Base-by-base conservation (phyloP, 2,113 vertebrate species). In the Lophotis ruficrista region DNA sequence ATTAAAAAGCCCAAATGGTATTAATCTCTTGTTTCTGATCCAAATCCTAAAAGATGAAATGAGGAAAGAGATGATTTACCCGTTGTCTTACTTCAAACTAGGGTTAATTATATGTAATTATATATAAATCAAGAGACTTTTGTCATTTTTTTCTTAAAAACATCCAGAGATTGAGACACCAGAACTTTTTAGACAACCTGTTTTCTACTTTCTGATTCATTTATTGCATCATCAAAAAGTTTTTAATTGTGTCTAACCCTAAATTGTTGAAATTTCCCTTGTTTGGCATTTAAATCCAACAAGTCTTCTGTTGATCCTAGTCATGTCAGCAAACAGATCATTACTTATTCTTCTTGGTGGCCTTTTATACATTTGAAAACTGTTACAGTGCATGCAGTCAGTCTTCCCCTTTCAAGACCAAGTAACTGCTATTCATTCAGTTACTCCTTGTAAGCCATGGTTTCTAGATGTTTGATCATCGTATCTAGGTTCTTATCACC, bases 81-180 rank as follows among this genome's bases (percentile, higher is more conserved):
- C 38, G 22, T 94, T 3, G 1, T 91, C 81, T 90, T 90, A 10
- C 70, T 87, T 94, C 85, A 90, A 13, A 14, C 14, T 83, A 48
- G 27, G 70, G 24, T 90, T 96, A 94, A 95, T 95, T 93, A 72
- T 90, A 82, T 87, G 33, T 75, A 93, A 93, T 94, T 89, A 87
- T 10, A 75, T 43, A 93, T 73, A 94, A 92, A 83, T 87, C 35
- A 89, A 93, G 53, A 84, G 27, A 60, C 19, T 62, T 84, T 78
- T 87, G 65, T 75, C 60, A 24, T 38, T 83, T 86, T 89, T n/a
- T 53, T 10, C 43, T 3, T 6, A 37, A 60, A 90, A 68, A 24
- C 28, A 30, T 23, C 33, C 30, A 51, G n/a, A 87, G 87, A 93
- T 58, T 95, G 87, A 95, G 87, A 85, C 19, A 79, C 48, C 10